Evolutionary conservation across 2,888 invertebrate species (phyloP).

Genomic region (Diaprepes abbreviatus): DNA sequence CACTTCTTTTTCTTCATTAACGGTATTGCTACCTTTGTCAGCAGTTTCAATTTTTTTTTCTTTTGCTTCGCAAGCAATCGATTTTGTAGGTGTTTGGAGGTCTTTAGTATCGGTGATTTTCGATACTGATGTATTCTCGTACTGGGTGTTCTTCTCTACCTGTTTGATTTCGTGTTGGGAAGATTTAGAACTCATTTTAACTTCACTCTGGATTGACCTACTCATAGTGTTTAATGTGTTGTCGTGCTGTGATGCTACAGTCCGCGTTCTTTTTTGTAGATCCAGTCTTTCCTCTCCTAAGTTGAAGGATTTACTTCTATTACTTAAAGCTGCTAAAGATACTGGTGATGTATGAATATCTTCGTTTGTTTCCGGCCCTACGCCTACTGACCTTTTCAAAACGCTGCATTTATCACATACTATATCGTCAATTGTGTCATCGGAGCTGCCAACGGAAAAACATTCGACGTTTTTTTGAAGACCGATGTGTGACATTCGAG

Average conservation of each 20-base stretch:
- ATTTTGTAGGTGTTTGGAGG: constrained; percentile 54
- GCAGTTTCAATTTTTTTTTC: constrained; percentile 51
- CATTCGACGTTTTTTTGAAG: constrained; percentile 66
- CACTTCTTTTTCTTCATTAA: constrained; percentile 45
- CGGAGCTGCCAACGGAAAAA: constrained; percentile 70
- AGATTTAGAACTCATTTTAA: constrained; percentile 58
- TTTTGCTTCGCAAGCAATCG: constrained; percentile 58
- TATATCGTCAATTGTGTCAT: constrained; percentile 68
- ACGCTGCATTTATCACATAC: constrained; percentile 70
- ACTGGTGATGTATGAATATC: constrained; percentile 63
- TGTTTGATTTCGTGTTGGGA: constrained; percentile 60
- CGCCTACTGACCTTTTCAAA: constrained; percentile 71
- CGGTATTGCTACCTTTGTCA: constrained; percentile 57
- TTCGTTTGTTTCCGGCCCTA: constrained; percentile 69
- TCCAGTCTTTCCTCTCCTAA: constrained; percentile 71
- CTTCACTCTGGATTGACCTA: constrained; percentile 63
- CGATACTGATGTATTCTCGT: constrained; percentile 54
- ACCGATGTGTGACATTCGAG: constrained; percentile 64
- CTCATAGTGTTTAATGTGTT: constrained; percentile 45
- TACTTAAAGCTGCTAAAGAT: constrained; percentile 68
- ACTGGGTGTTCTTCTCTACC: constrained; percentile 61
- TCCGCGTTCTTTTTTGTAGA: constrained; percentile 67
- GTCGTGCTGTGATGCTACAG: constrained; percentile 65
- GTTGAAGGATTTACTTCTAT: constrained; percentile 74
- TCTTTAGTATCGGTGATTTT: constrained; percentile 64